These are phyloP conservation scores for Vidua chalybeata DNA, from an alignment of 2,113 vertebrate genomes.

Conservation along the genomic window DNA sequence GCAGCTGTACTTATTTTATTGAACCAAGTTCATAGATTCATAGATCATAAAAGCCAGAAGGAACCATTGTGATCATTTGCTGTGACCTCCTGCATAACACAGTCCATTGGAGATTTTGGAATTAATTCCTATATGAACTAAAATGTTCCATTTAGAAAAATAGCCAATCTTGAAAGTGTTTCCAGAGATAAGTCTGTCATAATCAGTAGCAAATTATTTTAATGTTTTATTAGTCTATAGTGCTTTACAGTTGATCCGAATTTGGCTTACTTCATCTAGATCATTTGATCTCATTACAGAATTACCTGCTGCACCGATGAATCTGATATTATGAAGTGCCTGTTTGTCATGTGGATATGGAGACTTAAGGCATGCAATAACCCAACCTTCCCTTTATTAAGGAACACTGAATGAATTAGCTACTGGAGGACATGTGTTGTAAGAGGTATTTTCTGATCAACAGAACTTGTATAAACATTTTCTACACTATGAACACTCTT, in stretches of 20 bases:
- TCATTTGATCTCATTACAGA: neutral
- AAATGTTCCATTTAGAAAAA: constrained; percentile 24
- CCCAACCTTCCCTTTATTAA: neutral
- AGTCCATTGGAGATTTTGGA: neutral
- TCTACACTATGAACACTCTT: neutral
- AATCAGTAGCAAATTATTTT: constrained; percentile 30
- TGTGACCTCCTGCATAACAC: neutral
- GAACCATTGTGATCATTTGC: neutral
- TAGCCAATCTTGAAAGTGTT: constrained; percentile 14
- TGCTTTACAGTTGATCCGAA: neutral
- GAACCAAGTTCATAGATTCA: neutral
- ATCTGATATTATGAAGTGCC: neutral
- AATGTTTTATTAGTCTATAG: constrained; percentile 28
- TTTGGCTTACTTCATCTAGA: constrained; percentile 6
- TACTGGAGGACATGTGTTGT: neutral
- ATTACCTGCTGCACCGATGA: neutral
- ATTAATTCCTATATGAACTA: neutral
- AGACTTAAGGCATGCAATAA: neutral
- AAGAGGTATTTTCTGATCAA: neutral
- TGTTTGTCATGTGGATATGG: neutral
- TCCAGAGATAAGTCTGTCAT: neutral
- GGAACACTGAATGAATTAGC: neutral
- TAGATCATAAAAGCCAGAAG: constrained; percentile 3
- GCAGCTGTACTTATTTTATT: neutral
- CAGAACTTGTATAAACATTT: neutral